A percentile compares a stretch with the other conserved stretches of the same genome.
Conservation (phyloP, 2,888 invertebrate genomes). For the Apamea epomidion region DNA sequence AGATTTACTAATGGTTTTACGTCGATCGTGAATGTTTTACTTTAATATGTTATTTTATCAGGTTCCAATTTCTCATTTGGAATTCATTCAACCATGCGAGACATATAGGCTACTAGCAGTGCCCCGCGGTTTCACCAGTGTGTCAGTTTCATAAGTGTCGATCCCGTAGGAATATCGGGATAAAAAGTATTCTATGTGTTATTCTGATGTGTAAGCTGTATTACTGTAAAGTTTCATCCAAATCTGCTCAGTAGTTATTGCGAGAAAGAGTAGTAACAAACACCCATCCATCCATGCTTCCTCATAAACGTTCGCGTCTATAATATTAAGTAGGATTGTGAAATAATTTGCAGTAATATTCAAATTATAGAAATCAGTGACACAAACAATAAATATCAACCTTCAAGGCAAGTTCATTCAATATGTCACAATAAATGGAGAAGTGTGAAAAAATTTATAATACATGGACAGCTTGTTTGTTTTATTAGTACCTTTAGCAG, state of each 20-base stretch:
- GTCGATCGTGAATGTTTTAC: background rate
- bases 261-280: no score
- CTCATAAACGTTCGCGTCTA: no score
- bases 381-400: constrained; percentile 23
- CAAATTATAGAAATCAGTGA: constrained; percentile 14
- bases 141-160: no score
- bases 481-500: constrained; percentile 35
- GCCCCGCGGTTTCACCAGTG: no score
- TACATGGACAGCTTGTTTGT: constrained; percentile 18
- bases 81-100: background rate
- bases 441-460: constrained; percentile 38
- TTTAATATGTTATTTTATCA: background rate
- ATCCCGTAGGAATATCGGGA: no score
- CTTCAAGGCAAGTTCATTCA: constrained; percentile 26
- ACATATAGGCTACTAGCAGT: background rate
- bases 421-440: constrained; percentile 38
- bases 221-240: no score
- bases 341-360: constrained; percentile 17
- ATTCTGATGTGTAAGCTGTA: no score
- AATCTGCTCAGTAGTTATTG: no score
- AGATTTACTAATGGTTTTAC: background rate
- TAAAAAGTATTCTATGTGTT: no score
- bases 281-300: no score
- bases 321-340: background rate
- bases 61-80: background rate